Conservation (phyloP, 2,797 vertebrate genomes). For the Lagorchestes hirsutus region DNA sequence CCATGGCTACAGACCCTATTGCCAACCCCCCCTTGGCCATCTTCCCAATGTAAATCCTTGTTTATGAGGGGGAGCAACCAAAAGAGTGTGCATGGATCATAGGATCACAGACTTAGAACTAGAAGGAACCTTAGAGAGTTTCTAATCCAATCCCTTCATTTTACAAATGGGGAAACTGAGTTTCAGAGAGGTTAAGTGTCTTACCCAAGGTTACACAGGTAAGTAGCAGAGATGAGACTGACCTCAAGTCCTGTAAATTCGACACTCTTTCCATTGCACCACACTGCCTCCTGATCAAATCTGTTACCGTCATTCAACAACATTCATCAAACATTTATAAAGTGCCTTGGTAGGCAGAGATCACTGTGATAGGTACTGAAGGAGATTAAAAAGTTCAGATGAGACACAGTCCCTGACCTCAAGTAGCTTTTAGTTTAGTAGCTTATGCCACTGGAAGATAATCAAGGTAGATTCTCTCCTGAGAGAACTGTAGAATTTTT, state of each 20-base stretch:
- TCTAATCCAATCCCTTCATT: background rate
- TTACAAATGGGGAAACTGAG: background rate
- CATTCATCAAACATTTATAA: slow-evolving; percentile 22
- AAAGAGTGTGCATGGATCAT: background rate
- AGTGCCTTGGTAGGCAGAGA: background rate
- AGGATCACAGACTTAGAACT: background rate
- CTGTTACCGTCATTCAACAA: slow-evolving; percentile 3
- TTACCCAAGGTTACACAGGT: background rate
- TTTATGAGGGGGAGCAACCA: background rate
- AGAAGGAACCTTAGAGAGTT: background rate
- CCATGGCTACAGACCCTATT: background rate
- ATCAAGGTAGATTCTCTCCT: background rate
- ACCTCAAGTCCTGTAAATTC: background rate
- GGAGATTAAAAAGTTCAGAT: background rate
- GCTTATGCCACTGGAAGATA: background rate
- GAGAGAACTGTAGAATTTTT: background rate
- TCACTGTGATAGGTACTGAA: background rate
- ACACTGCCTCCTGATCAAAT: background rate
- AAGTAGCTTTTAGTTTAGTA: background rate
- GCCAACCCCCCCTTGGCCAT: slow-evolving; percentile 22
- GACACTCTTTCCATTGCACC: background rate
- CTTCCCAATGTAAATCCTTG: slow-evolving; percentile 17
- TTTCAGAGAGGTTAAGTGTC: background rate
- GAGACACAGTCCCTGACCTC: background rate
- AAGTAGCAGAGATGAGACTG: background rate